Evolutionary conservation across 2,888 invertebrate genomes (phyloP), one percentile per base, ranked within the genome.

Genomic region (Heliconius ismenius): DNA sequence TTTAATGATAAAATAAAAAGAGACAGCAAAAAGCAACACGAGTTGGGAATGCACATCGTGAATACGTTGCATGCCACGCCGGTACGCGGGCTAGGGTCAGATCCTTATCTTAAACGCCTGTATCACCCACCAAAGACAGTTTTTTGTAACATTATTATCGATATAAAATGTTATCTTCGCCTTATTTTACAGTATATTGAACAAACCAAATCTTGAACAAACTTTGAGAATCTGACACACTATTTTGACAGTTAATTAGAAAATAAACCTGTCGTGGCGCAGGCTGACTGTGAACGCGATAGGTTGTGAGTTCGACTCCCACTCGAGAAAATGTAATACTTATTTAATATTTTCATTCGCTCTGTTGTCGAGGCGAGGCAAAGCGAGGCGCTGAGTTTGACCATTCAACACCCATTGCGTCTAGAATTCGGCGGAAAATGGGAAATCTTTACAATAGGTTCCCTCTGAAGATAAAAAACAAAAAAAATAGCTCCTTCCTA

Each of bases 61-160:
- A 90, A 92, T 92, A 89, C 91, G 87, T 89, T 86, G 92, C 91
- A 89, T 89, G 90, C 91, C 90, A 83, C 85, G 87, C 84, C 87
- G 88, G 86, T 88, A 87, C 90, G 84, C 88, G 86, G 86, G 87
- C 86, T 85, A 86, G 90, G 93, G 91, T 92, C 93, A 92, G 93
- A 94, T 94, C 89, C 82, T 91, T 93, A 94, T 94, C 94, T 92
- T 92, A 92, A 93, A 92, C 92, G 92, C 89, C 92, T 93, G 93
- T 93, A 92, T 93, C 93, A 93, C 92, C 90, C 91, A 87, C 89
- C 83, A 88, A 90, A 92, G 92, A 93, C 92, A 93, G 92, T 92
- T 93, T 93, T 93, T 92, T 92, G 90, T 92, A 85, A 90, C 86
- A 84, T 89, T 91, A 91, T 91, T 90, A 91, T 91, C 88, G 88